A percentile compares a stretch with the other conserved stretches of the same genome.
Conservation (phyloP, 2,888 invertebrate species). For the Drosophila neonasuta region DNA sequence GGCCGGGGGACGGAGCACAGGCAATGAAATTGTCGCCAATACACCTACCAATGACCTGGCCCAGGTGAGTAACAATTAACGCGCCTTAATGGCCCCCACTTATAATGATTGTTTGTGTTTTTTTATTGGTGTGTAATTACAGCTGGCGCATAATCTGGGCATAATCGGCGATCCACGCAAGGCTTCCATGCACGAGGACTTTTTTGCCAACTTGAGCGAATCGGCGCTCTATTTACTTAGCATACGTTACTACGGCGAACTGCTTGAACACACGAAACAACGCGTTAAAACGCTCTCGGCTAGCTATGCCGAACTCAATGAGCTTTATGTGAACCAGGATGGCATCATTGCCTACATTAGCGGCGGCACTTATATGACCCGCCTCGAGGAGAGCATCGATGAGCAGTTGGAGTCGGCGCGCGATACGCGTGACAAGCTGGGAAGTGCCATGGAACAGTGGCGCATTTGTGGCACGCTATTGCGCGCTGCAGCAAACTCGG, state of each 20-base stretch:
- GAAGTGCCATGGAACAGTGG: conserved; percentile 82
- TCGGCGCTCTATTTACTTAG: conserved; percentile 75
- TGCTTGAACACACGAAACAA: conserved; percentile 79
- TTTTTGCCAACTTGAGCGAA: conserved; percentile 81
- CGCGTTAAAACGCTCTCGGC: conserved; percentile 74
- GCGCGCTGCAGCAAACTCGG: conserved; percentile 79
- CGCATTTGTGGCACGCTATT: conserved; percentile 80
- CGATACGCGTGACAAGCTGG: conserved; percentile 81
- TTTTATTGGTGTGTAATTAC: conserved; percentile 3
- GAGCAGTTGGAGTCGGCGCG: conserved; percentile 79
- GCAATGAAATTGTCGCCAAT: conserved; percentile 67
- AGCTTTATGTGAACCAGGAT: conserved; percentile 81
- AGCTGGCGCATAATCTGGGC: conserved; percentile 80
- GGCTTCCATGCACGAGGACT: conserved; percentile 82
- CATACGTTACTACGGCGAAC: conserved; percentile 77
- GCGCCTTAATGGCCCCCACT: conserved; percentile 22
- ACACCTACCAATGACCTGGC: conserved; percentile 78
- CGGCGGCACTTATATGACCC: conserved; percentile 81
- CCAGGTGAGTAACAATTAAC: conserved; percentile 71
- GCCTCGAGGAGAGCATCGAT: conserved; percentile 80
- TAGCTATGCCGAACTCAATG: conserved; percentile 77
- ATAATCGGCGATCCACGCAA: conserved; percentile 78
- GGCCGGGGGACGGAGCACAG: conserved; percentile 34
- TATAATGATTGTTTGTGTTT: not conserved
- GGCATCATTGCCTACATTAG: conserved; percentile 81